Base-by-base conservation (phyloP, 2,113 vertebrate genomes). In the Rallus limicola region DNA sequence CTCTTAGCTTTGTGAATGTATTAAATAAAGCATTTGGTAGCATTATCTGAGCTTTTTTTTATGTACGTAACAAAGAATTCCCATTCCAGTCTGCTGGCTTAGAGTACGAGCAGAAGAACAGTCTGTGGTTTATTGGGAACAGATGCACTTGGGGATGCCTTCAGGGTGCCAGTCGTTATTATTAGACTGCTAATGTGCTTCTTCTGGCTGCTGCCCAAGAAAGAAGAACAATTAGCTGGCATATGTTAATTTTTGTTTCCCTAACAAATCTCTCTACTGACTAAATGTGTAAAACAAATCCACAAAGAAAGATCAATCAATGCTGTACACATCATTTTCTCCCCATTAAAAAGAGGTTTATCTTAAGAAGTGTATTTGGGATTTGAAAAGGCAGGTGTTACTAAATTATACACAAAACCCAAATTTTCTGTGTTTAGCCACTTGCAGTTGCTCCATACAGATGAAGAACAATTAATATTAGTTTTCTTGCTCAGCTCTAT, bases 171-270 rank as follows among this genome's bases (percentile, higher is more conserved):
- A 98, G 98, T 98, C 98, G 97, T 98, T 98, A 98, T 98, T 98
- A 98, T 98, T 98, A 98, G 98, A 98, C 98, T 98, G 97, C 97
- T 98, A 98, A 98, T 98, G 98, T 97, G 97, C 98, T 97, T 85
- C 98, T 98, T 97, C 98, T 99, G 98, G 98, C 98, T 98, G 98
- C 98, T 98, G 97, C 98, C 98, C 98, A 99, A 98, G 98, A 98
- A 98, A 97, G 98, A 98, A 98, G 98, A 99, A 98, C 98, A 99
- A 99, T 99, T 99, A 99, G 98, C 98, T 98, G 98, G 98, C 98
- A 98, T 98, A 99, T 99, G 98, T 98, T 99, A 98, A 98, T 98
- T 99, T 98, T 98, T 98, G 98, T 98, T 98, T 98, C 98, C 98
- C 98, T 98, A 98, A 98, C 98, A 98, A 99, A 99, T 98, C 98